Base-by-base conservation (phyloP, 1,140 invertebrate genomes). In the Drosophila sucinea region DNA sequence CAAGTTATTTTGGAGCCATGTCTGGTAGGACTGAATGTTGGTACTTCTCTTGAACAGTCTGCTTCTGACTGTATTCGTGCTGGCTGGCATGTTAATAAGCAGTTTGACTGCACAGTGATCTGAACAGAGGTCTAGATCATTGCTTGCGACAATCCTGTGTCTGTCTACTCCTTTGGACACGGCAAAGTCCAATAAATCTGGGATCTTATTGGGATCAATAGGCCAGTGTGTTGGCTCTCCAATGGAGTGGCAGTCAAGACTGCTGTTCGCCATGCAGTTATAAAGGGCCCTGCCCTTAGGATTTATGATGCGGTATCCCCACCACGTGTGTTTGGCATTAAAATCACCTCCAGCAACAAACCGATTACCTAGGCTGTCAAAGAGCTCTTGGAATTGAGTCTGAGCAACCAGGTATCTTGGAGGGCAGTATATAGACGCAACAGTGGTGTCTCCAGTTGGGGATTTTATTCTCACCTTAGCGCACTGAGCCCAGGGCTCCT, bases 11-110 rank as follows among this genome's bases (percentile, higher is more conserved):
- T 35, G 3, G 35, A 38, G 35, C 35, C 35, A 6, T 38, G 35
- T 35, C 3, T 38, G 35, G 3, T 38, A 38, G 35, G 35, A 38
- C 35, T 38, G 7, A 38, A 38, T 38, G 35, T 38, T 38, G 35
- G 35, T 38, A 38, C 35, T 38, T 38, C 35, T 38, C 3, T 38
- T 38, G 35, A 38, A 38, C 35, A 38, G 35, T 4, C 35, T 38
- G 35, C 35, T 38, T 38, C 35, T 38, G 35, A 38, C 35, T 38
- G 35, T 8, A 38, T 40, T 40, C 38, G 38, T 40, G 38, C 38
- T 40, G 38, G 38, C 38, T 40, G 38, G 38, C 38, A 40, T 40
- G 38, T 40, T 40, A 40, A 40, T 40, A 40, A 40, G 38, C 11
- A 40, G 11, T 1, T 40, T 11, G 3, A 40, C 38, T 10, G 38